Percentiles rank a stretch among this genome's conserved stretches.
Evolutionary conservation across 2,888 invertebrate species (phyloP).

Genomic region (Unio delphinus): DNA sequence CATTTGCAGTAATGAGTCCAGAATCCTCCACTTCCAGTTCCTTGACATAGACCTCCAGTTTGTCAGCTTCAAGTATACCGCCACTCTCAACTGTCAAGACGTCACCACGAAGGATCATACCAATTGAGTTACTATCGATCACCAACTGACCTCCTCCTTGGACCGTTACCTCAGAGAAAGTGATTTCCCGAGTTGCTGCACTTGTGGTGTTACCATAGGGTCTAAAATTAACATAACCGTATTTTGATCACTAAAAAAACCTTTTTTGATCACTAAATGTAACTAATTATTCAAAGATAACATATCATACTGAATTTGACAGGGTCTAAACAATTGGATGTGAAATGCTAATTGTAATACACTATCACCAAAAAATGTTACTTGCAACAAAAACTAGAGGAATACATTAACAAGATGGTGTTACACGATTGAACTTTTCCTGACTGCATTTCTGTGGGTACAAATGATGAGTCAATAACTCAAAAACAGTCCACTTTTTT

Average conservation of each 20-base stretch:
- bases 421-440: too few relatives aligned
- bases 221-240: slow-evolving; percentile 10
- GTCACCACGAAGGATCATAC: slow-evolving; percentile 40
- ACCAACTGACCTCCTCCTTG: slow-evolving; percentile 50
- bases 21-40: slow-evolving; percentile 46
- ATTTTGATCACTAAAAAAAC: background rate
- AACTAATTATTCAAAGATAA: too few relatives aligned
- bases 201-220: slow-evolving; percentile 22
- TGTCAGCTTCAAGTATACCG: slow-evolving; percentile 44
- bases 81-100: slow-evolving; percentile 51
- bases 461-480: too few relatives aligned
- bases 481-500: too few relatives aligned
- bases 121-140: slow-evolving; percentile 39
- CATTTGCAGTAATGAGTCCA: slow-evolving; percentile 42
- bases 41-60: slow-evolving; percentile 31
- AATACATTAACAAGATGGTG: too few relatives aligned
- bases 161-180: slow-evolving; percentile 41
- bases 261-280: background rate
- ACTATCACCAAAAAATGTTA: too few relatives aligned
- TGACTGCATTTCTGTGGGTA: too few relatives aligned
- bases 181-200: slow-evolving; percentile 23
- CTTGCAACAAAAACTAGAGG: too few relatives aligned
- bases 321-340: too few relatives aligned
- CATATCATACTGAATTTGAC: too few relatives aligned
- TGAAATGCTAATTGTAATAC: too few relatives aligned